Conservation (phyloP, 2,888 invertebrate genomes). For the Pyrochroa serraticornis region DNA sequence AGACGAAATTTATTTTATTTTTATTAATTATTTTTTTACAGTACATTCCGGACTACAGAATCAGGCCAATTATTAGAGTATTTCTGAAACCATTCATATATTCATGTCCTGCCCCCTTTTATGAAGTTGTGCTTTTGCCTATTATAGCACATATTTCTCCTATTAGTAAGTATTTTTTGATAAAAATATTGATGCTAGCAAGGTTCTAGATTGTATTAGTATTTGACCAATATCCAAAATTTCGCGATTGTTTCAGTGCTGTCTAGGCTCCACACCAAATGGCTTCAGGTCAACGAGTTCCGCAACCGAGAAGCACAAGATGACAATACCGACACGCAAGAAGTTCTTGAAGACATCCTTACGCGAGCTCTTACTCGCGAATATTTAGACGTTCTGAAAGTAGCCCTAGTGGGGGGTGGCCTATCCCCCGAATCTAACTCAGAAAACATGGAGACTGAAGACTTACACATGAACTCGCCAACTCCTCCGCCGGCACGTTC, state of each 20-base stretch:
- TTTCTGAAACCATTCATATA: conserved; percentile 86
- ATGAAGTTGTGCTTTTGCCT: conserved; percentile 77
- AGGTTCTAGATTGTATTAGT: too few species aligned
- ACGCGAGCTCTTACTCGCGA: conserved; percentile 86
- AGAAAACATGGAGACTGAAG: conserved; percentile 70
- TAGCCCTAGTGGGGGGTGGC: conserved; percentile 75
- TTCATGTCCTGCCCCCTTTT: conserved; percentile 84
- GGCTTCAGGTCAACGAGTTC: conserved; percentile 79
- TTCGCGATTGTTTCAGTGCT: conserved; percentile 63
- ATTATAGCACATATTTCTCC: conserved; percentile 79
- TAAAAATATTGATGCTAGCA: neutral
- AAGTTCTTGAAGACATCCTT: conserved; percentile 84
- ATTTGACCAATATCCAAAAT: too few species aligned
- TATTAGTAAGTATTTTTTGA: conserved; percentile 67
- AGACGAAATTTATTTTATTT: neutral
- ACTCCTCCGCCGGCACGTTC: conserved; percentile 58
- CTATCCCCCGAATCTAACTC: conserved; percentile 60
- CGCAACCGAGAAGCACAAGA: conserved; percentile 79
- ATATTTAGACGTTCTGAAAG: conserved; percentile 81
- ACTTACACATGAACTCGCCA: conserved; percentile 73
- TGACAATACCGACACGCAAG: conserved; percentile 80
- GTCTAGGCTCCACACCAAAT: conserved; percentile 73
- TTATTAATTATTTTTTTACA: conserved; percentile 53
- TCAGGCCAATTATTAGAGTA: conserved; percentile 81
- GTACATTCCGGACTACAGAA: conserved; percentile 82